phyloP scores from a whole-genome alignment of 92 coral and sea anemone species.

The Galaxea fascicularis region DNA sequence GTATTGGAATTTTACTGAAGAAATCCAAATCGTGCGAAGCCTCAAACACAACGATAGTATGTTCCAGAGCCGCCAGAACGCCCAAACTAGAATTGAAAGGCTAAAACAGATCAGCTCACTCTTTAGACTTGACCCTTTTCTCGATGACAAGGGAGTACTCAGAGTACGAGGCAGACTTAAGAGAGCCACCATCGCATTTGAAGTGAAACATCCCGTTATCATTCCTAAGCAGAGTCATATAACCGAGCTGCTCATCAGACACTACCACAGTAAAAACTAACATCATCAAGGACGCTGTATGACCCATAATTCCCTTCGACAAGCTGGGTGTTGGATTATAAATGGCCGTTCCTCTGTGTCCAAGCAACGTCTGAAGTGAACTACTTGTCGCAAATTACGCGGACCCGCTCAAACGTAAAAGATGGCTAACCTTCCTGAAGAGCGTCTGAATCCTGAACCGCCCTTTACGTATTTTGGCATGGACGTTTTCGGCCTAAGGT shows the following conservation, averaged over 20 bases:
- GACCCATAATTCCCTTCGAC: constrained; percentile 54
- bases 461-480: constrained; percentile 57
- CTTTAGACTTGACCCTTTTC: constrained; percentile 58
- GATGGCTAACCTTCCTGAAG: constrained; percentile 31
- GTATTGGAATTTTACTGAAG: constrained; percentile 17
- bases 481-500: constrained; percentile 57
- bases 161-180: constrained; percentile 64
- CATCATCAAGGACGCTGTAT: constrained; percentile 54
- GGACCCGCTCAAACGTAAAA: constrained; percentile 27
- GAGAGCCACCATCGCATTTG: constrained; percentile 5
- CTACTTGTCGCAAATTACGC: constrained; percentile 14
- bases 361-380: constrained; percentile 10
- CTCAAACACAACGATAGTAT: constrained; percentile 14
- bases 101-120: constrained; percentile 44
- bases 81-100: constrained; percentile 37
- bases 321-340: constrained; percentile 46
- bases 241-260: constrained; percentile 32
- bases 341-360: constrained; percentile 53
- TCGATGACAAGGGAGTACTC: constrained; percentile 60
- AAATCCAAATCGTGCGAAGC: too few relatives aligned
- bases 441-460: constrained; percentile 28
- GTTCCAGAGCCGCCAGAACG: constrained; percentile 47
- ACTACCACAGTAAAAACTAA: constrained; percentile 49
- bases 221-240: constrained; percentile 43
- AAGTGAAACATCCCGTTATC: constrained; percentile 41